Base-by-base conservation (phyloP, 2,888 invertebrate genomes). In the Meliscaeva auricollis region DNA sequence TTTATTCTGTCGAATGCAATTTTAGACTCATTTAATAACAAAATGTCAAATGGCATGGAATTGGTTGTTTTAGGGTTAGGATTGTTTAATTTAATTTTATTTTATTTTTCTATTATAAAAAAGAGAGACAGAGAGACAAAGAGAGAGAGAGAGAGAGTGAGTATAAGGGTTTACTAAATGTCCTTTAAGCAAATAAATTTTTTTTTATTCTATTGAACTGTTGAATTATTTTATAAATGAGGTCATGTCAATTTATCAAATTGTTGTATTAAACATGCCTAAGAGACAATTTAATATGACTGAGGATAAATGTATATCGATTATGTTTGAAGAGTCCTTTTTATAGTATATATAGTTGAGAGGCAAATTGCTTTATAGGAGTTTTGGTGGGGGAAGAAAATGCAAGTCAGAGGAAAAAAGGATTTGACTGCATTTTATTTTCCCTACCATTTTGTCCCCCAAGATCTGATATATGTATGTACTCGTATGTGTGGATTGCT, bases 1-100 rank as follows among this genome's bases (percentile, higher is more conserved):
- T 73, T 72, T 77, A 50, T 75, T 64, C 52, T 81, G 85, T 85
- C 69, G 73, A 77, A 77, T 76, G 85, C 85, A 85, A 81, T 85
- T 85, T 77, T 15, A 52, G 58, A 69, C 68, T 80, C 64, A 32
- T 54, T 68, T 75, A 72, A 76, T 76, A 69, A 54, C 68, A 70
- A 83, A 79, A 38, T 80, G 72, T 46, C 54, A 38, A 75, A 79
- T 79, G 52, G 72, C 17, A 76, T 72, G 72, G 75, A 66, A 80
- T 80, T 76, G 72, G 70, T 58, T 68, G 22, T 20, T 56, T 62
- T 48, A 9, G 38, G 13, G 38, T 38, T 38, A 38, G 38, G 13
- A 11, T 38, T 38, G 13, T 38, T 11, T 38, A 11, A 38, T 38
- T 38, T 38, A 38, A 38, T 38, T 38, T 38, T 11, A 35, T 35